Conservation (phyloP, 64 coral and sea anemone genomes). For the Platygyra sinensis region DNA sequence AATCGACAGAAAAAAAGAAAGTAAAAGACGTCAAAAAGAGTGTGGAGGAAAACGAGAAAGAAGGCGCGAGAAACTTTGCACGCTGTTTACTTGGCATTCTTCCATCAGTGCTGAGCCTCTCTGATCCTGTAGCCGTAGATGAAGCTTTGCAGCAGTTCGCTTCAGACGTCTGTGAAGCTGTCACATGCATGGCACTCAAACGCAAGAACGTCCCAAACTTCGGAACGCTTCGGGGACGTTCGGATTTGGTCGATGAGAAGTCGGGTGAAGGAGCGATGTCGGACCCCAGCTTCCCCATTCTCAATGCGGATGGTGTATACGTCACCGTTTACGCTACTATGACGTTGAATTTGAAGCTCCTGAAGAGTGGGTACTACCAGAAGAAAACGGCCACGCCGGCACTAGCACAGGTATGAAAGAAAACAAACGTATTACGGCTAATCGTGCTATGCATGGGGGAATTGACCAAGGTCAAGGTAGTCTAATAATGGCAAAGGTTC, state of each 20-base stretch:
- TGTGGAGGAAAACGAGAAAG: constrained; percentile 97
- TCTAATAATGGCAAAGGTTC: too few species aligned
- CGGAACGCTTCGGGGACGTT: constrained; percentile 95
- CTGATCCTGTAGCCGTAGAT: constrained; percentile 76
- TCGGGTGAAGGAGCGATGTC: constrained; percentile 96
- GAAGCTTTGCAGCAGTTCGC: constrained; percentile 97
- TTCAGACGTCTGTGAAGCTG: constrained; percentile 96
- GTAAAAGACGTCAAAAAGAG: constrained; percentile 85
- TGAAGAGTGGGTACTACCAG: constrained; percentile 80
- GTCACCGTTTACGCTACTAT: constrained; percentile 90
- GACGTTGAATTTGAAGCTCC: constrained; percentile 74
- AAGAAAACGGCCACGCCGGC: constrained; percentile 65
- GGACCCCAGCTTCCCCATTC: constrained; percentile 88
- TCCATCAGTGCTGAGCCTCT: constrained; percentile 87
- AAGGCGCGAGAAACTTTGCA: constrained; percentile 96
- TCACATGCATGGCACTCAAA: constrained; percentile 96
- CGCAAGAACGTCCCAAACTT: constrained; percentile 99
- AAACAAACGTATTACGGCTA: too few species aligned
- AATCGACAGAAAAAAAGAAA: constrained; percentile 70
- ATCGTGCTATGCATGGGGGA: too few species aligned
- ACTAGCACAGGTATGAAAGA: constrained; percentile 87
- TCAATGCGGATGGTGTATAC: constrained; percentile 98
- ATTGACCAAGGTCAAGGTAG: too few species aligned
- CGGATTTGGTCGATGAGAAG: constrained; percentile 95
- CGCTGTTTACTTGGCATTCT: constrained; percentile 96